These are phyloP conservation scores for Serrognathus titanus DNA, from an alignment of 2,888 invertebrate genomes.

Conservation along the genomic window DNA sequence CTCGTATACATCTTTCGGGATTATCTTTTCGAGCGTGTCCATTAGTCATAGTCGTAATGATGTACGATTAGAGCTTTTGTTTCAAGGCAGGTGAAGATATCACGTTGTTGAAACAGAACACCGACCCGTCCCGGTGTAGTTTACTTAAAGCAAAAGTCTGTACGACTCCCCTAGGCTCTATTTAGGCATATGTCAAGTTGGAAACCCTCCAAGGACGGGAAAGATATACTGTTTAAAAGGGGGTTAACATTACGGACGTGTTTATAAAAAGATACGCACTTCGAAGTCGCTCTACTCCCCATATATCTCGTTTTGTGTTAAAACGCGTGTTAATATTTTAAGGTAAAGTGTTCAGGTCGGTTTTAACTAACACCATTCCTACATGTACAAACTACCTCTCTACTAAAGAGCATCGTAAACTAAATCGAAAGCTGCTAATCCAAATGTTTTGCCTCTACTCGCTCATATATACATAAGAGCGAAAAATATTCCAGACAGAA, in stretches of 20 bases:
- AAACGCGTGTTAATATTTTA: not conserved
- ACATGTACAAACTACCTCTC: too few species aligned
- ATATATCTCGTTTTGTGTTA: not conserved
- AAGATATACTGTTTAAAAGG: slow-evolving; percentile 1
- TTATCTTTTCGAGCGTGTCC: too few species aligned
- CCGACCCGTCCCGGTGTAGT: not conserved
- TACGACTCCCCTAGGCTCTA: not conserved
- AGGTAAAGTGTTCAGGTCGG: not conserved
- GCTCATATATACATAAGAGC: too few species aligned
- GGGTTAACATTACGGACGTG: not conserved
- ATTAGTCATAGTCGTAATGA: too few species aligned
- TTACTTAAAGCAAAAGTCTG: not conserved
- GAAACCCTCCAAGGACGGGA: not conserved
- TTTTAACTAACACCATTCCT: not conserved
- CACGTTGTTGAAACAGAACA: too few species aligned
- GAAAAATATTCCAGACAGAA: too few species aligned
- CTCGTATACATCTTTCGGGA: too few species aligned
- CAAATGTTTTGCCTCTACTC: too few species aligned
- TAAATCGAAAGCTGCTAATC: too few species aligned
- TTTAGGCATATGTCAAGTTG: not conserved
- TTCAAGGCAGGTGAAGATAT: too few species aligned
- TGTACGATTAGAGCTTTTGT: too few species aligned
- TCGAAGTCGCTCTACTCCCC: not conserved
- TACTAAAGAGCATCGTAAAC: too few species aligned
- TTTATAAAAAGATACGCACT: not conserved